Conservation (phyloP, 2,888 invertebrate genomes). For the Ophion slaviceki region DNA sequence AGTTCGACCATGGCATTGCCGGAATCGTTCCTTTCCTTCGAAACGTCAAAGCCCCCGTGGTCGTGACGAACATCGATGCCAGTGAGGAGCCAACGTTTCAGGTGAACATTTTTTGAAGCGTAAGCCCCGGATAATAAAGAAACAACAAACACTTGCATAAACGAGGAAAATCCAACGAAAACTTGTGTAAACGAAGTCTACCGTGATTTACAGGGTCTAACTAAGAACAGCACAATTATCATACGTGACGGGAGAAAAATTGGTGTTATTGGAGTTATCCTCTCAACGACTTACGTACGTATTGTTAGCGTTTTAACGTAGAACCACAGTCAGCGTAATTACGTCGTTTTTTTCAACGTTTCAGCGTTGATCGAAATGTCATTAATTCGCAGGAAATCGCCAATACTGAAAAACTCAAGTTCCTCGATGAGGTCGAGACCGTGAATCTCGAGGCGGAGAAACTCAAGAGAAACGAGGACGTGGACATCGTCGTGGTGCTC, state of each 20-base stretch:
- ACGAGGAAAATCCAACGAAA: background rate
- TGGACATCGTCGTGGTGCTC: constrained; percentile 92
- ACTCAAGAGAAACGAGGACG: constrained; percentile 85
- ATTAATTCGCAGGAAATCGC: constrained; percentile 86
- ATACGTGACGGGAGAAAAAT: constrained; percentile 87
- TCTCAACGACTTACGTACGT: constrained; percentile 87
- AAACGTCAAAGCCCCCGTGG: constrained; percentile 87
- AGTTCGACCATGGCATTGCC: constrained; percentile 91
- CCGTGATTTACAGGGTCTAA: constrained; percentile 83
- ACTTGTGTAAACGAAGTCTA: background rate
- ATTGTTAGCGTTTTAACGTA: constrained; percentile 1
- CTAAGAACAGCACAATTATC: constrained; percentile 88
- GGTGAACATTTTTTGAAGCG: constrained; percentile 61
- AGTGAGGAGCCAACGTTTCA: constrained; percentile 87
- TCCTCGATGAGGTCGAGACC: constrained; percentile 88
- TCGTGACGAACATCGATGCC: constrained; percentile 91
- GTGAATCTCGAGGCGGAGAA: constrained; percentile 88
- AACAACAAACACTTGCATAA: constrained; percentile 42
- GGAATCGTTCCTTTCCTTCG: constrained; percentile 90
- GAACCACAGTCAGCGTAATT: background rate
- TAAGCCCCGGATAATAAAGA: background rate
- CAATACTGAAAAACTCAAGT: constrained; percentile 87
- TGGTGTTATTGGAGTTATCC: constrained; percentile 92
- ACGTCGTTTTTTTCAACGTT: background rate
- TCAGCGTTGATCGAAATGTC: background rate